Conservation (phyloP, 1,140 invertebrate species). For the Augochlora pura region DNA sequence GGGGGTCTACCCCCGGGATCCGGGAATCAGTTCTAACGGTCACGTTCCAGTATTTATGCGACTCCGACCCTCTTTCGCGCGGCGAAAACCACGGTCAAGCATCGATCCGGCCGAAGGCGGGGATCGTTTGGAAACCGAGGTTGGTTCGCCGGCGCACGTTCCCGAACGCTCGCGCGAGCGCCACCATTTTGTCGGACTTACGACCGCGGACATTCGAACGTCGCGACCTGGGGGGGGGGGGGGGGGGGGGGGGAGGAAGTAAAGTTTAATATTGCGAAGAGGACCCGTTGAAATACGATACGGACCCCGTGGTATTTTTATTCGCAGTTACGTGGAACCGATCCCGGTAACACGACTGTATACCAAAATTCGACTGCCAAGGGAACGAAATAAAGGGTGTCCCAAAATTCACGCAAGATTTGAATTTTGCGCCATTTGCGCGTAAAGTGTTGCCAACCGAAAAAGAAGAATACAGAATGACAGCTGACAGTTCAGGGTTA, state of each 20-base stretch:
- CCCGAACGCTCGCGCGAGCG: constrained; percentile 41
- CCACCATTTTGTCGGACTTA: constrained; percentile 32
- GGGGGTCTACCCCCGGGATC: constrained; percentile 23
- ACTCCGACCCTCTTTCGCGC: constrained; percentile 39
- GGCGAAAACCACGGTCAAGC: constrained; percentile 39
- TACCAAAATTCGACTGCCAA: not conserved
- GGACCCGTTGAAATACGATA: constrained; percentile 19
- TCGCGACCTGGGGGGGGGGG: no score
- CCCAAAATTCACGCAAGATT: no score
- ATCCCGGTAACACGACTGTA: not conserved
- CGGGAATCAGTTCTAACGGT: constrained; percentile 54
- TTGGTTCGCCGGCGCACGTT: constrained; percentile 35
- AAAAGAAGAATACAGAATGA: no score
- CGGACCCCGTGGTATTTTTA: constrained; percentile 17
- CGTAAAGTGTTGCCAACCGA: no score
- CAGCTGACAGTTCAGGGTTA: no score
- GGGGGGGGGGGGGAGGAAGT: no score
- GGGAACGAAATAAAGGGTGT: not conserved
- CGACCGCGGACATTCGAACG: constrained; percentile 12
- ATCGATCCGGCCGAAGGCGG: constrained; percentile 38
- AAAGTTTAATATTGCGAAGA: constrained; percentile 15
- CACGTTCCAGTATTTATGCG: constrained; percentile 62
- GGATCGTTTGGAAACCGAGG: constrained; percentile 33
- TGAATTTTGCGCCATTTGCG: no score
- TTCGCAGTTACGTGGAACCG: constrained; percentile 8